Base-by-base conservation (phyloP, 2,888 invertebrate species). In the Campoplex capitator region DNA sequence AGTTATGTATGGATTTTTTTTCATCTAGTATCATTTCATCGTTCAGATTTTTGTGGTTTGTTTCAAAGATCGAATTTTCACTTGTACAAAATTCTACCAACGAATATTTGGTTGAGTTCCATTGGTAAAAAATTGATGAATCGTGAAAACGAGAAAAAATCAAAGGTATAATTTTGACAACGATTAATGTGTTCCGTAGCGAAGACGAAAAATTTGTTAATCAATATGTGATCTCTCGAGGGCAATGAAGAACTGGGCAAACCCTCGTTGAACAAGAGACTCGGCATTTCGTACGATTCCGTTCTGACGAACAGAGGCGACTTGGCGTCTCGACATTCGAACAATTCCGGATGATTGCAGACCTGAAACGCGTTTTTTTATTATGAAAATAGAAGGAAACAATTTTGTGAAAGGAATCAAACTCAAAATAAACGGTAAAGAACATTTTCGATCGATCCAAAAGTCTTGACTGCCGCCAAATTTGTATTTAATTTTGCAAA, bases 261-360 rank as follows among this genome's bases (percentile, higher is more conserved):
- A 78, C 96, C 96, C 79, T 97, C 96, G 76, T 97, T 96, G 87
- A 97, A 98, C 42, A 99, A 92, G 62, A 98, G 93, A 91, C 97
- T 97, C 0, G 99, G 98, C 92, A 99, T 95, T 87, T 96, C 95
- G 93, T 97, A 98, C 87, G 96, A 96, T 81, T 96, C 96, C 7
- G 97, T 96, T 83, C 96, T 96, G 95, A 98, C 95, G 87, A 96
- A 97, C 88, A 98, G 97, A 0, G 99, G 98, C 0, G 98, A 98
- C 91, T 96, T 97, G 0, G 98, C 97, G 94, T 99, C 98, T 79
- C 98, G 96, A 81, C 99, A 96, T 94, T 99, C 99, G 95, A 99
- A 98, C 89, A 99, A 95, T 93, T 99, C 99, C 0, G 99, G 99
- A 95, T 99, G 99, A 94, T 99, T 99, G 95, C 99, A 99, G 51